Evolutionary conservation across 1,140 invertebrate genomes (phyloP).

Genomic region (Pentalonia nigronervosa): DNA sequence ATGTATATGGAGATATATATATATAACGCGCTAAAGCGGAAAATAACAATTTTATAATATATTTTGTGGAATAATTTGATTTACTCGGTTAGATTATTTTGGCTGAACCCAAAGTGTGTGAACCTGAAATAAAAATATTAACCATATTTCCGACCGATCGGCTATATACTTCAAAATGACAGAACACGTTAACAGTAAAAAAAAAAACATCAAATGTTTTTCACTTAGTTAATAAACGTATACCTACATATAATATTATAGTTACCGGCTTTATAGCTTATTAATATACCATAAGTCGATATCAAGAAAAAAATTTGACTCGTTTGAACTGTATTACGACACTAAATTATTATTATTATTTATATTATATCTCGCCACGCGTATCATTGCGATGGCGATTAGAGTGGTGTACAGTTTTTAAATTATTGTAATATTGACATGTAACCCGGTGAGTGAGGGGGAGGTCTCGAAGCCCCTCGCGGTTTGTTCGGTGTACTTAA

Average conservation of each 20-base stretch:
- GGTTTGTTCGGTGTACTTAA: constrained; percentile 41
- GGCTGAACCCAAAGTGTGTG: background rate
- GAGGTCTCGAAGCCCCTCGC: constrained; percentile 16
- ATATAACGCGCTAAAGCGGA: background rate
- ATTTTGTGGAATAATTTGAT: constrained; percentile 9
- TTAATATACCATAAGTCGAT: background rate
- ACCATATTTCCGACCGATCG: background rate
- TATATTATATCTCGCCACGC: background rate
- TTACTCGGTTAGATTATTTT: background rate
- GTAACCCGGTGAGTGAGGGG: background rate
- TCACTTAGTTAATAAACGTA: background rate
- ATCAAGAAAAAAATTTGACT: background rate
- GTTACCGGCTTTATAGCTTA: background rate
- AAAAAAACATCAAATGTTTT: background rate
- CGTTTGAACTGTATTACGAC: background rate
- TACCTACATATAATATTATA: background rate
- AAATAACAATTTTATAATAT: background rate
- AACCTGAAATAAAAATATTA: background rate
- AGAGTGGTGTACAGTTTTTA: constrained; percentile 20
- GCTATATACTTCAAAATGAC: background rate
- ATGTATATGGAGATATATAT: background rate
- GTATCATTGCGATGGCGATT: background rate
- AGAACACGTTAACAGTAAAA: background rate
- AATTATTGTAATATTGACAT: constrained; percentile 22
- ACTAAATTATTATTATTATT: background rate